Evolutionary conservation across 2,888 invertebrate species (phyloP).

Genomic region (Tetragonisca angustula): DNA sequence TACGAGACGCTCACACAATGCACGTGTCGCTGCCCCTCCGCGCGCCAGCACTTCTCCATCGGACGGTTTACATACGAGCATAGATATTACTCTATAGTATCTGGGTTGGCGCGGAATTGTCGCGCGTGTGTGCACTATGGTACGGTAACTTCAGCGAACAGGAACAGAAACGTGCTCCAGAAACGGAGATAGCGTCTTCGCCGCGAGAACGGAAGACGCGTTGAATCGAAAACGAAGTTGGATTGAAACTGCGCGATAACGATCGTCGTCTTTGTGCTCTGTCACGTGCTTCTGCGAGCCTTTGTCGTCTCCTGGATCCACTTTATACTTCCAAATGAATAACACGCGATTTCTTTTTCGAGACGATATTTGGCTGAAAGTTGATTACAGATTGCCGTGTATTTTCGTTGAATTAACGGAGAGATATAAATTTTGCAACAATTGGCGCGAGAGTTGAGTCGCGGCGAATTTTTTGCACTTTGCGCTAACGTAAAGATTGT

Average conservation of each 20-base stretch:
- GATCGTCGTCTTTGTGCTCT: not conserved
- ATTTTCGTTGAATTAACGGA: not conserved
- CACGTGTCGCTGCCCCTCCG: slow-evolving; percentile 30
- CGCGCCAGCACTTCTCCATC: slow-evolving; percentile 47
- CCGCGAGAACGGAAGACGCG: slow-evolving; percentile 5
- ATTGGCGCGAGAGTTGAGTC: too few relatives aligned
- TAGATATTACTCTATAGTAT: slow-evolving; percentile 60
- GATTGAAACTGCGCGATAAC: slow-evolving; percentile 22
- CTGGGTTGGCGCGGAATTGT: slow-evolving; percentile 58
- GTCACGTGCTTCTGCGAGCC: not conserved
- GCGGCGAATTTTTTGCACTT: too few relatives aligned
- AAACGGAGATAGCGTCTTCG: slow-evolving; percentile 62
- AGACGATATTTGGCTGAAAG: not conserved
- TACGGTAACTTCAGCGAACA: slow-evolving; percentile 63
- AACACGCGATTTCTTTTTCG: not conserved
- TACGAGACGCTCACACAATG: slow-evolving; percentile 57
- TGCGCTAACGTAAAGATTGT: too few relatives aligned
- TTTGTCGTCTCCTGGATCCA: not conserved
- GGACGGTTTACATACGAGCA: slow-evolving; percentile 47
- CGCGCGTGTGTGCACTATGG: slow-evolving; percentile 45
- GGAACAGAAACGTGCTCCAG: slow-evolving; percentile 60
- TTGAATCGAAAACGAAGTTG: slow-evolving; percentile 41
- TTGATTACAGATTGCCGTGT: not conserved
- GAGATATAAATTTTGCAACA: not conserved
- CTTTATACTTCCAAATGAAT: not conserved